These are phyloP conservation scores for Aculops lycopersici DNA, from an alignment of 1,140 invertebrate genomes.

Conservation along the genomic window DNA sequence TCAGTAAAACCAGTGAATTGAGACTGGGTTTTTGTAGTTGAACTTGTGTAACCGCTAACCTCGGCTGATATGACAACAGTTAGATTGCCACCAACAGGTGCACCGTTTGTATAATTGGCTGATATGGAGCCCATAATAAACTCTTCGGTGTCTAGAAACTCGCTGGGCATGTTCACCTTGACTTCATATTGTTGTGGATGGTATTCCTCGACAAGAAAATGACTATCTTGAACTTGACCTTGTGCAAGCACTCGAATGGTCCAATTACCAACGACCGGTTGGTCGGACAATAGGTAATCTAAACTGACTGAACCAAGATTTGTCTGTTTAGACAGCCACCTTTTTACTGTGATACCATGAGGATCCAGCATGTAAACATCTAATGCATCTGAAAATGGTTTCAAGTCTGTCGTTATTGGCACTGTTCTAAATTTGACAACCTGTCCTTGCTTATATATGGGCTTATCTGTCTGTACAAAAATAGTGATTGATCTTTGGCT, in stretches of 20 bases:
- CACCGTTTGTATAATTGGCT: conserved; percentile 22
- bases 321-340: conserved; percentile 53
- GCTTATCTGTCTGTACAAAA: conserved; percentile 76
- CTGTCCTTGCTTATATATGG: conserved; percentile 70
- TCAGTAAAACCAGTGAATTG: conserved; percentile 55
- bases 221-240: conserved; percentile 46
- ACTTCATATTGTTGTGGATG: conserved; percentile 31
- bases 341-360: conserved; percentile 41
- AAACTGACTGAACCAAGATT: conserved; percentile 41
- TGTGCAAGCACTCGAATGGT: conserved; percentile 54
- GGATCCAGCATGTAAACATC: conserved; percentile 68
- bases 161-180: conserved; percentile 75
- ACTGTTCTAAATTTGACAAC: conserved; percentile 53
- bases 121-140: conserved; percentile 48
- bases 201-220: conserved; percentile 65
- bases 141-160: conserved; percentile 49
- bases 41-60: neutral
- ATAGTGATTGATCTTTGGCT: conserved; percentile 70
- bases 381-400: conserved; percentile 48
- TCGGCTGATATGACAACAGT: conserved; percentile 28
- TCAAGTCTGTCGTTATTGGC: conserved; percentile 54
- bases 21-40: conserved; percentile 10
- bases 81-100: conserved; percentile 31
- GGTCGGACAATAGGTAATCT: conserved; percentile 55
- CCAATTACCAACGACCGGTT: conserved; percentile 59